Evolutionary conservation across 1,140 invertebrate species (phyloP), one percentile per base, ranked within the genome.

Genomic region (Drosophila nikananu): DNA sequence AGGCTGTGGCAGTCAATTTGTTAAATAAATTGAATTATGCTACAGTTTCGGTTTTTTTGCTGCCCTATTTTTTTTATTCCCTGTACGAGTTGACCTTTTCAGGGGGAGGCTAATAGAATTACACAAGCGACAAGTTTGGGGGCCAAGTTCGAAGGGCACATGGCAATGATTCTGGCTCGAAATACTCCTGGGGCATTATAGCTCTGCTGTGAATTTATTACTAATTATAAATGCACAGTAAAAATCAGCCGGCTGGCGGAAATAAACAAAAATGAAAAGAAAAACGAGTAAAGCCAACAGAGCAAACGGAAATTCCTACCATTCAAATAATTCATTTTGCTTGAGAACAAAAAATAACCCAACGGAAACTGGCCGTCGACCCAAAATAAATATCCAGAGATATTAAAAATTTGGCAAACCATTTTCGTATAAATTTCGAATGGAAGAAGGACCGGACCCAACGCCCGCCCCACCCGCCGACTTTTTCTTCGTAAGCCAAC

Each of bases 1-100:
- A 67, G 72, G 67, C 76, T 67, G 76, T 83, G 86, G 63, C 84
- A 87, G 81, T 87, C 84, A 87, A 89, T 87, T 87, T 87, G 84
- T 90, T 81, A 81, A 89, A 84, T 90, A 87, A 87, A 87, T 90
- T 87, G 84, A 87, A 87, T 87, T 87, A 87, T 84, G 80, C 66
- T 72, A 80, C 65, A 77, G 68, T 80, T 77, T 62, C 66, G 35
- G 32, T 32, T 7, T 12, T 21, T 17, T 44, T 70, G 63, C 8
- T 25, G 42, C 61, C 48, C 37, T 35, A 13, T 44, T 55, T 74
- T 77, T 64, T 55, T 74, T 68, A 61, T 62, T 54, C 66, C 37
- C 60, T 57, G 54, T 55, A 48, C 54, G 46, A 64, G 58, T 67
- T 83, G 81, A 63, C 72, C 72, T 61, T 81, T 52, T 39, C 21